Evolutionary conservation across 2,888 invertebrate species (phyloP).

Genomic region (Nymphalis polychloros): DNA sequence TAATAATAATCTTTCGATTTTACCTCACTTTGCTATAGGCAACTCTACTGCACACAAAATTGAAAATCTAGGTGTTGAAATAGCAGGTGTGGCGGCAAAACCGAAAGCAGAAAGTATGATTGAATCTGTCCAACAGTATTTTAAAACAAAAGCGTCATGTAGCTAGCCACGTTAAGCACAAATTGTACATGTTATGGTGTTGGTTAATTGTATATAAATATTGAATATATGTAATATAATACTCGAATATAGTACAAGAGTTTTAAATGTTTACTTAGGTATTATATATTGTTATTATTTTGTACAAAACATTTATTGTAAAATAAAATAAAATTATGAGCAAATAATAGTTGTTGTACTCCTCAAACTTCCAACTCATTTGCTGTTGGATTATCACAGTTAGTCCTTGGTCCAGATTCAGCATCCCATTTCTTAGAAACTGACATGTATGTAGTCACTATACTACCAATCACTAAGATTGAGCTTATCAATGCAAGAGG

Average conservation of each 20-base stretch:
- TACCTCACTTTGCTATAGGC: slow-evolving; percentile 76
- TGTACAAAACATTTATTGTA: slow-evolving; percentile 7
- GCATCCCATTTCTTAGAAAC: slow-evolving; percentile 54
- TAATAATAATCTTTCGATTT: slow-evolving; percentile 55
- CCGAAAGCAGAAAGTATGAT: slow-evolving; percentile 63
- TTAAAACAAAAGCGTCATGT: slow-evolving; percentile 46
- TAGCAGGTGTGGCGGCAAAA: slow-evolving; percentile 64
- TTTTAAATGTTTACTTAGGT: slow-evolving; percentile 35
- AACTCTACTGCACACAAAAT: slow-evolving; percentile 74
- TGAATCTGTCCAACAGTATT: slow-evolving; percentile 56
- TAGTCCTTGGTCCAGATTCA: slow-evolving; percentile 32
- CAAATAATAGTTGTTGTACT: not conserved
- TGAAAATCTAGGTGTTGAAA: slow-evolving; percentile 68
- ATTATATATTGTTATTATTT: slow-evolving; percentile 27
- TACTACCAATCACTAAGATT: slow-evolving; percentile 49
- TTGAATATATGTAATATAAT: slow-evolving; percentile 30
- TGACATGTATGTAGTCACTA: slow-evolving; percentile 48
- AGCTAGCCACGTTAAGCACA: slow-evolving; percentile 37
- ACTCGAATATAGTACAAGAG: slow-evolving; percentile 35
- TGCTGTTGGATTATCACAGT: slow-evolving; percentile 36
- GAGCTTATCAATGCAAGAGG: slow-evolving; percentile 48
- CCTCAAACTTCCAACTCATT: slow-evolving; percentile 29
- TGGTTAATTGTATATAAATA: slow-evolving; percentile 39
- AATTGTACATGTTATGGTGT: slow-evolving; percentile 42
- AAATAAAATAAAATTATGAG: slow-evolving; percentile 6